phyloP scores from a whole-genome alignment of 1,140 invertebrate species.

The Galleria mellonella region DNA sequence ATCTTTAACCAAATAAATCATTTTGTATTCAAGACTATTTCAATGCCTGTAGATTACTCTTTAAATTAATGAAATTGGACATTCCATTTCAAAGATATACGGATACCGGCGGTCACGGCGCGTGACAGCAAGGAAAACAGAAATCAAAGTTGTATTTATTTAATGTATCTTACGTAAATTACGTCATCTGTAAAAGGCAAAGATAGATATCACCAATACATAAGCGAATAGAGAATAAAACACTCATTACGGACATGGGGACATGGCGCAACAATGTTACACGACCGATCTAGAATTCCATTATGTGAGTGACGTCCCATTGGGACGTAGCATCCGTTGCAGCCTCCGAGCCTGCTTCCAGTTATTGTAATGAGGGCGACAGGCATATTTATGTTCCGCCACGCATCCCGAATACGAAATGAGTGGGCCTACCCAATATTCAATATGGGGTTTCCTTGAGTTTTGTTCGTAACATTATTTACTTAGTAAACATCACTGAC shows the following conservation, averaged over 20 bases:
- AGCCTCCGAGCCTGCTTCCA: conserved; percentile 38
- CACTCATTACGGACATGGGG: neutral
- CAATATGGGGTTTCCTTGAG: conserved; percentile 38
- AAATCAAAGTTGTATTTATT: too few species aligned
- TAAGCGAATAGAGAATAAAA: neutral
- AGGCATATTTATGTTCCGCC: conserved; percentile 63
- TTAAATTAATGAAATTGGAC: too few species aligned
- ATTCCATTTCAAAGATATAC: too few species aligned
- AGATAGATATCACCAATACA: too few species aligned
- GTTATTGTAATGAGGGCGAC: conserved; percentile 61
- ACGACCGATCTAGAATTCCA: conserved; percentile 50
- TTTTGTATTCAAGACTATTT: too few species aligned
- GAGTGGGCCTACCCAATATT: conserved; percentile 44
- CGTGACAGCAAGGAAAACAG: too few species aligned
- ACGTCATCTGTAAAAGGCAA: too few species aligned
- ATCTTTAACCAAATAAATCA: too few species aligned
- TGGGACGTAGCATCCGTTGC: conserved; percentile 37
- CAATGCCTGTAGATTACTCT: too few species aligned
- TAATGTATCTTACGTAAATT: too few species aligned
- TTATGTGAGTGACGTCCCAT: conserved; percentile 57
- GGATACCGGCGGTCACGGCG: too few species aligned
- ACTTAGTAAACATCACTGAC: conserved; percentile 40
- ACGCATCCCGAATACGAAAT: conserved; percentile 60
- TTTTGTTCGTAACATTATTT: conserved; percentile 47
- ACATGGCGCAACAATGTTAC: conserved; percentile 12